phyloP scores from a whole-genome alignment of 2,113 vertebrate species.

The Solenodon paradoxus region DNA sequence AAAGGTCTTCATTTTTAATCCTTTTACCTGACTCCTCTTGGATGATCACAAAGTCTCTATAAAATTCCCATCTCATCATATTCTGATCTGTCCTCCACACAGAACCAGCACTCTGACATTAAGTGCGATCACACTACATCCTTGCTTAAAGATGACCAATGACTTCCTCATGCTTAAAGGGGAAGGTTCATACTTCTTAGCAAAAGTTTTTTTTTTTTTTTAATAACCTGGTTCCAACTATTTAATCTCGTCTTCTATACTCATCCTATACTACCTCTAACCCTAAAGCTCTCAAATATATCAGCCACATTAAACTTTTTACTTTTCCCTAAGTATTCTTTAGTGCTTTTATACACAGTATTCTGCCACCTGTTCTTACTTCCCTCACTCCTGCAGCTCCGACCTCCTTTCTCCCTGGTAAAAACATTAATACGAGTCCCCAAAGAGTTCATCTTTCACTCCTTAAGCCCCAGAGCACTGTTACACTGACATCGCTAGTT shows the following conservation, averaged over 20 bases:
- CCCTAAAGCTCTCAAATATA: not conserved
- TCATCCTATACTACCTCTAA: too few relatives aligned
- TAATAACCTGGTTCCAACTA: not conserved
- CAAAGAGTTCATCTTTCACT: not conserved
- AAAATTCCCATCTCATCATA: not conserved
- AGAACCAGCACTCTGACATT: not conserved
- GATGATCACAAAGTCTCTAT: not conserved
- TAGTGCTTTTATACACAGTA: not conserved
- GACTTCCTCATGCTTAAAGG: not conserved
- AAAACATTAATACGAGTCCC: not conserved
- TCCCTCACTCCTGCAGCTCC: not conserved
- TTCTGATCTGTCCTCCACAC: not conserved
- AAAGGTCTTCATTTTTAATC: not conserved
- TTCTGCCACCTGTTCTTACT: not conserved
- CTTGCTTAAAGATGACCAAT: constrained; percentile 20
- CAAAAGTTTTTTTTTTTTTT: constrained; percentile 20
- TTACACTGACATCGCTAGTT: not conserved
- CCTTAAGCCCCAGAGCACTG: not conserved
- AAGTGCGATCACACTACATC: not conserved
- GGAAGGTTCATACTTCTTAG: not conserved
- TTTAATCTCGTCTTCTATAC: too few relatives aligned
- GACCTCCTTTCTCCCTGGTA: not conserved
- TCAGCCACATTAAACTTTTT: not conserved
- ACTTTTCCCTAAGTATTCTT: not conserved
- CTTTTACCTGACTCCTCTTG: not conserved